These are phyloP conservation scores for Stegostoma tigrinum DNA, from an alignment of 2,113 vertebrate species.

Conservation along the genomic window DNA sequence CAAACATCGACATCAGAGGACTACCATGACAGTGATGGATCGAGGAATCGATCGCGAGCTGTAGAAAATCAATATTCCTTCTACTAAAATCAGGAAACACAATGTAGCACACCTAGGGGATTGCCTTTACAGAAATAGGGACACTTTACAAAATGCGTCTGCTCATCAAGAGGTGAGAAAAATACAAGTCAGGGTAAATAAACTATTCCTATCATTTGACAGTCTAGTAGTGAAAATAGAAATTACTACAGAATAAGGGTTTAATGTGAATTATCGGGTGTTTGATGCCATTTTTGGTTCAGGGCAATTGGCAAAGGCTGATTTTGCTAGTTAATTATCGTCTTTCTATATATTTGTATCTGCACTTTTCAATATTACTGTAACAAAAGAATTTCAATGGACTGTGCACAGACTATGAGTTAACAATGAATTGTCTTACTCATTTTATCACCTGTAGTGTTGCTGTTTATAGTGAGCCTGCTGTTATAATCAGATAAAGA, in stretches of 20 bases:
- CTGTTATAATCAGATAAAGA: not conserved
- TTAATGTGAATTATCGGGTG: not conserved
- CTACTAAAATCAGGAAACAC: conserved; percentile 61
- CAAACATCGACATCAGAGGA: conserved; percentile 60
- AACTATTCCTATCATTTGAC: not conserved
- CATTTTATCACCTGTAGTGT: not conserved
- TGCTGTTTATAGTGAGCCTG: not conserved
- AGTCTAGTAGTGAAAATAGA: not conserved
- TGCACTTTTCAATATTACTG: not conserved
- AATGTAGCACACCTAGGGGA: not conserved
- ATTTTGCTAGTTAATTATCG: not conserved
- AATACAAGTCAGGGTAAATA: no score
- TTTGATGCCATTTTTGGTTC: not conserved
- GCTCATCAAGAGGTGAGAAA: not conserved
- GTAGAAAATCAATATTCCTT: conserved; percentile 98
- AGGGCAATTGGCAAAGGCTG: not conserved
- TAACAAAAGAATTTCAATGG: not conserved
- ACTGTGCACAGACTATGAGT: not conserved
- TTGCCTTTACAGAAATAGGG: not conserved
- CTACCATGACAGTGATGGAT: conserved; percentile 73
- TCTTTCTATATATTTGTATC: not conserved
- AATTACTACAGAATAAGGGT: not conserved
- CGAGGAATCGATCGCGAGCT: conserved; percentile 69
- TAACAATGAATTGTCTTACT: not conserved
- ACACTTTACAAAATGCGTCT: not conserved